Conservation (phyloP, 1,140 invertebrate genomes). For the Drosophila nasuta region DNA sequence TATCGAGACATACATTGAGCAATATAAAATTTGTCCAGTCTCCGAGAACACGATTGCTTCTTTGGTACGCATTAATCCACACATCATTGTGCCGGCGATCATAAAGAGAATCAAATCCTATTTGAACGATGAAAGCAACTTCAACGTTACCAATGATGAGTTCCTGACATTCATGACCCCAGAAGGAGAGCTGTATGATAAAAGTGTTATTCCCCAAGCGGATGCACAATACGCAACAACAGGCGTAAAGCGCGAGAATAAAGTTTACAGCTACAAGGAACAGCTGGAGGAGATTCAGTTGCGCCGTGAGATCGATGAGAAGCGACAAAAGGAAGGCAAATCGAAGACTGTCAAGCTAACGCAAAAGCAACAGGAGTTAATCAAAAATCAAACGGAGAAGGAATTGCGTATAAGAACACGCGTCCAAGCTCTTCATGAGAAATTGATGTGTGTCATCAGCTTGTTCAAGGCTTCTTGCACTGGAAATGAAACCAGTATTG, state of each 20-base stretch:
- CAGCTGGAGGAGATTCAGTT: conserved; percentile 97
- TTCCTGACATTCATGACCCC: conserved; percentile 95
- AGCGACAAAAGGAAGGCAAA: conserved; percentile 93
- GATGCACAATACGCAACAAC: conserved; percentile 89
- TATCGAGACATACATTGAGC: conserved; percentile 56
- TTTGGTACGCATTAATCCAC: conserved; percentile 88
- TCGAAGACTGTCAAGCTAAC: conserved; percentile 90
- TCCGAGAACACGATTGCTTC: conserved; percentile 89
- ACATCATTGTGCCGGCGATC: conserved; percentile 87
- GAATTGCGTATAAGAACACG: conserved; percentile 91
- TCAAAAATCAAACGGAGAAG: conserved; percentile 94
- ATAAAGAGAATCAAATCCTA: conserved; percentile 85
- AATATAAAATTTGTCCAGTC: conserved; percentile 67
- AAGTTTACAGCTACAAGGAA: conserved; percentile 98
- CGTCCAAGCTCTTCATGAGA: conserved; percentile 86
- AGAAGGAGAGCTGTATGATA: conserved; percentile 96
- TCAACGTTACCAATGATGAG: conserved; percentile 93
- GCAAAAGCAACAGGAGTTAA: conserved; percentile 96
- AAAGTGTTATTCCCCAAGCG: conserved; percentile 92
- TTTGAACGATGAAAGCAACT: conserved; percentile 89
- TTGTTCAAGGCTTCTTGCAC: conserved; percentile 87
- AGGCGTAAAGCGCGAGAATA: conserved; percentile 96
- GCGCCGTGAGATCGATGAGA: conserved; percentile 96
- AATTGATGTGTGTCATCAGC: conserved; percentile 87
- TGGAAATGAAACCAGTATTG: conserved; percentile 88